Conservation (phyloP, 2,113 vertebrate genomes). For the Dolichotis patagonum region DNA sequence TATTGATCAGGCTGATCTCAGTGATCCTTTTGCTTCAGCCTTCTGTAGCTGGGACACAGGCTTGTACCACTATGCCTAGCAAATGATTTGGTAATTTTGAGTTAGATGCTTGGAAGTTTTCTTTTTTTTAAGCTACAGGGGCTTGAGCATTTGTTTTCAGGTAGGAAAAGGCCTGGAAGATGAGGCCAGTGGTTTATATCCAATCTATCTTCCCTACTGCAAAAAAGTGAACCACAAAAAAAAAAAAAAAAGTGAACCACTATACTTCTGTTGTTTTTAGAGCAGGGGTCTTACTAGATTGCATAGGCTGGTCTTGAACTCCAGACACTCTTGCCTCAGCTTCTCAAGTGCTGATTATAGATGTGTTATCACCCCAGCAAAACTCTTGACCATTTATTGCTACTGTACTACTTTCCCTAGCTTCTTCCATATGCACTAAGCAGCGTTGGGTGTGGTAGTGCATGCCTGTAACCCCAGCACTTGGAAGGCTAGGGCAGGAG, state of each 20-base stretch:
- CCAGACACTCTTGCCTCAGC: neutral
- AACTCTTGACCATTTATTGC: neutral
- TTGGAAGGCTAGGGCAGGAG: neutral
- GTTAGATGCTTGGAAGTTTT: neutral
- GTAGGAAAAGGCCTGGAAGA: neutral
- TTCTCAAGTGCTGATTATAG: neutral
- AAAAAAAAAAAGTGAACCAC: no score
- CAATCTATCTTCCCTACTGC: neutral
- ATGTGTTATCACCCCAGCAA: neutral
- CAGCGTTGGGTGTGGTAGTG: neutral
- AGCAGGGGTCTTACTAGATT: neutral
- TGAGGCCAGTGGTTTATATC: neutral
- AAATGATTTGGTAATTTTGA: neutral
- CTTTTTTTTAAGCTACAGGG: neutral
- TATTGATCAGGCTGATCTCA: neutral
- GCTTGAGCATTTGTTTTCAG: neutral
- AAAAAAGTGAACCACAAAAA: neutral
- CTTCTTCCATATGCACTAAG: neutral
- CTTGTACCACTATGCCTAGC: neutral
- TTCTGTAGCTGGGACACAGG: neutral
- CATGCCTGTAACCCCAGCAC: neutral
- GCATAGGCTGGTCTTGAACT: neutral
- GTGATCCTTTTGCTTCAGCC: neutral
- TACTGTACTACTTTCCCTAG: neutral
- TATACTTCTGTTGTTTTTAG: neutral